Conservation (phyloP, 2,113 vertebrate species). For the Irena cyanogastra region DNA sequence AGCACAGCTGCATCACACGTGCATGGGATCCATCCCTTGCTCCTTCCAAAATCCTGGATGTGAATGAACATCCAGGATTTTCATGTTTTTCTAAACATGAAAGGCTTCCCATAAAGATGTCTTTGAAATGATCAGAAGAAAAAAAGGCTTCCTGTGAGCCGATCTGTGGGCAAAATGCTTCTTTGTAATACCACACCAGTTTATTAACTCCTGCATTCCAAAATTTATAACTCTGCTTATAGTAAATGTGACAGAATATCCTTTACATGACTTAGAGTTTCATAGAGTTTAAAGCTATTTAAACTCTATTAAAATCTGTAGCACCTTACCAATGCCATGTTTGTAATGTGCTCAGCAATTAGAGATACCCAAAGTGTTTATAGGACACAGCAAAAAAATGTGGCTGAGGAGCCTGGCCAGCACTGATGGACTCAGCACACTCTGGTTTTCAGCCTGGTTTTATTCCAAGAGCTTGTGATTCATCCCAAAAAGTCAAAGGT, state of each 20-base stretch:
- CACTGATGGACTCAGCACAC: accelerated
- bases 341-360: not conserved
- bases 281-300: too few relatives aligned
- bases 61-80: not conserved
- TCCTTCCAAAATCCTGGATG: not conserved
- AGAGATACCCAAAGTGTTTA: not conserved
- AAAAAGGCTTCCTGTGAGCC: not conserved
- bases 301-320: not conserved
- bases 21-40: not conserved
- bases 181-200: not conserved
- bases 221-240: not conserved
- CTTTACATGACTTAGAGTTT: not conserved
- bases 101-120: not conserved
- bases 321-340: not conserved
- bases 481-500: not conserved
- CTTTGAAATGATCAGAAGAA: not conserved
- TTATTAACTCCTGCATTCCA: not conserved
- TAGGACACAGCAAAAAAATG: not conserved
- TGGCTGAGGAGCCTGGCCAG: not conserved
- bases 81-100: not conserved
- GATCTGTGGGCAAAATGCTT: not conserved
- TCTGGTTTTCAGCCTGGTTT: not conserved
- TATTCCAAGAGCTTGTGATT: not conserved
- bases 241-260: not conserved
- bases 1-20: not conserved